Base-by-base conservation (phyloP, 2,113 vertebrate species). In the Chunga burmeisteri region DNA sequence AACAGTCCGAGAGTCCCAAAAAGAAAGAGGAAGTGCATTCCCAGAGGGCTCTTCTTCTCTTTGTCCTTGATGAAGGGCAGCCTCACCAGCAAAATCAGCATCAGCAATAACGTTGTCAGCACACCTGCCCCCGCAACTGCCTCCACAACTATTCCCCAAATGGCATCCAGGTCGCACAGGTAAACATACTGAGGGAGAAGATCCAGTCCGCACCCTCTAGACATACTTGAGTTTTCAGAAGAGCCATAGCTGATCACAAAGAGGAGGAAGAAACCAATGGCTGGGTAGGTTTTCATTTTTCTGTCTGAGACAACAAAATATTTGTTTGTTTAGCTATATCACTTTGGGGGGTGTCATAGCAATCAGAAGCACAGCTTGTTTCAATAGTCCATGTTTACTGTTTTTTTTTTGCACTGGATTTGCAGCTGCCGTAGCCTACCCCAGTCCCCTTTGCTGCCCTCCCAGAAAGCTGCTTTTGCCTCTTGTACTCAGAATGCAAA, bases 141-240 rank as follows among this genome's bases (percentile, higher is more conserved):
- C 96, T 99, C 99, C 42, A 99, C 97, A 3, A 99, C 99, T 56
- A 99, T 99, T 4, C 99, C 99, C 99, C 99, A 99, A 40, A 99
- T 97, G 75, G 99, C 98, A 96, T 99, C 99, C 98, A 99, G 98
- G 97, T 99, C 99, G 13, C 99, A 99, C 81, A 99, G 98, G 91
- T 99, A 98, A 21, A 99, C 98, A 56, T 99, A 99, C 92, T 99
- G 99, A 8, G 98, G 99, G 42, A 98, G 98, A 1, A 99, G 98
- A 36, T 99, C 99, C 98, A 99, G 98, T 21, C 99, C 99, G 1
- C 99, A 99, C 74, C 99, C 99, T 52, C 98, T 97, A 1, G 99
- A 98, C 2, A 98, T 98, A 29, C 97, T 96, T 78, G 98, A 56
- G 91, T 99, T 98, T 62, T 98, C 98, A 0, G 98, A 98, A 34